These are phyloP conservation scores for Todiramphus saurophagus DNA, from an alignment of 2,113 vertebrate genomes.

Conservation along the genomic window DNA sequence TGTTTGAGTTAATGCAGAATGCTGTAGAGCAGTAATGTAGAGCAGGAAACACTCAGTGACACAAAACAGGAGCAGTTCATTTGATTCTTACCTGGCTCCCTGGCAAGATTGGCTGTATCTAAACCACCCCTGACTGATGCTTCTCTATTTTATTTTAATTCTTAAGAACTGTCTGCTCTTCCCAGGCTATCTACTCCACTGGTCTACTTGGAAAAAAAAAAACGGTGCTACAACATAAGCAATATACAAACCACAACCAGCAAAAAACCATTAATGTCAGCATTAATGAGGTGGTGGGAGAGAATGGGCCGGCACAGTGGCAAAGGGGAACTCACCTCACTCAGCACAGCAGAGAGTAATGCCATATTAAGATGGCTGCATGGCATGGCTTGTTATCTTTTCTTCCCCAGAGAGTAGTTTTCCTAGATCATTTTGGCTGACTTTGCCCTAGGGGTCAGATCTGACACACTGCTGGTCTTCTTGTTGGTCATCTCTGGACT, in stretches of 20 bases:
- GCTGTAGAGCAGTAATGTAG: background rate
- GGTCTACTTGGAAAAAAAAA: background rate
- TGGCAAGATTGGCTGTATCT: background rate
- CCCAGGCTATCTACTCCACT: background rate
- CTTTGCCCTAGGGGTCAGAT: background rate
- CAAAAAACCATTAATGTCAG: background rate
- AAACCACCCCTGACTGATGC: background rate
- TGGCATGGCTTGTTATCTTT: background rate
- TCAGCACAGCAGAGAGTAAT: background rate
- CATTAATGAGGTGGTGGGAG: background rate
- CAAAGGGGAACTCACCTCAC: background rate
- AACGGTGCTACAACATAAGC: background rate
- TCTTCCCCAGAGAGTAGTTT: background rate
- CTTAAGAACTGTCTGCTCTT: background rate
- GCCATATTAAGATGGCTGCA: background rate
- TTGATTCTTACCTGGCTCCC: background rate
- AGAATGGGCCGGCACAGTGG: background rate
- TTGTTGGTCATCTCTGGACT: background rate
- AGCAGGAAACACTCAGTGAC: background rate
- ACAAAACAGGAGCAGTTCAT: background rate
- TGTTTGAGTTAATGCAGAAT: background rate
- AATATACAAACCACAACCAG: background rate
- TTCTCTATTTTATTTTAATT: background rate
- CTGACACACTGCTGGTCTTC: background rate
- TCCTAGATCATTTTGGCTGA: background rate